Base-by-base conservation (phyloP, 2,113 vertebrate species). In the Sula dactylatra region DNA sequence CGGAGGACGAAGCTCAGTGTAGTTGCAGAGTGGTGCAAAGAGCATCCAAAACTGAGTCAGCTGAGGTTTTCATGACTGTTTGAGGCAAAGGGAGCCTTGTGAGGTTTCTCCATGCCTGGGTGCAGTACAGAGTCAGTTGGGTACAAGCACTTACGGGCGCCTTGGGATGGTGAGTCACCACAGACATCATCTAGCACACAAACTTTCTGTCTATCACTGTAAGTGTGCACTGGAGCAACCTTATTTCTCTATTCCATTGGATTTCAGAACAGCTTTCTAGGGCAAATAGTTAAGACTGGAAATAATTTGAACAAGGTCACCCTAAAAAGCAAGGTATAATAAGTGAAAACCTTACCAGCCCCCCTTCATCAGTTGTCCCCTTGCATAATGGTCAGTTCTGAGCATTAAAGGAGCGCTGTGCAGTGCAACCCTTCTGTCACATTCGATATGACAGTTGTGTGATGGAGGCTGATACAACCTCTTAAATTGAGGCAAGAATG, bases 401-500 rank as follows among this genome's bases (percentile, higher is more conserved):
- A 95, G 61, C 67, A 85, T 49, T 27, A 91, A 87, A 92, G 66
- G 17, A 93, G 42, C 0, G 0, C 81, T 67, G 65, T 64, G 83
- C 73, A 65, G 31, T 45, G 66, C 93, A 87, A 47, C 49, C 58
- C 83, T 91, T 70, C 89, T 82, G 94, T 73, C 89, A 87, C 74
- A 95, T 82, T 21, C 1, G 0, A 65, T 77, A 27, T 22, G 91
- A 94, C 94, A 96, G 81, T 1, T 2, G 70, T 2, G 2, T 79
- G 87, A 82, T 17, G 74, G 93, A 94, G 91, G 45, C 86, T 90
- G 83, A 91, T 94, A 87, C 42, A 89, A 71, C 73, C 86, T 85
- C 86, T 85, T 69, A 96, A 94, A 94, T 58, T 86, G 89, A 85
- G 70, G 84, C 56, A 86, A 58, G 49, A 91, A 83, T 94, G 94